Evolutionary conservation across 2,888 invertebrate species (phyloP).

Genomic region (Drosophila hamatofila): DNA sequence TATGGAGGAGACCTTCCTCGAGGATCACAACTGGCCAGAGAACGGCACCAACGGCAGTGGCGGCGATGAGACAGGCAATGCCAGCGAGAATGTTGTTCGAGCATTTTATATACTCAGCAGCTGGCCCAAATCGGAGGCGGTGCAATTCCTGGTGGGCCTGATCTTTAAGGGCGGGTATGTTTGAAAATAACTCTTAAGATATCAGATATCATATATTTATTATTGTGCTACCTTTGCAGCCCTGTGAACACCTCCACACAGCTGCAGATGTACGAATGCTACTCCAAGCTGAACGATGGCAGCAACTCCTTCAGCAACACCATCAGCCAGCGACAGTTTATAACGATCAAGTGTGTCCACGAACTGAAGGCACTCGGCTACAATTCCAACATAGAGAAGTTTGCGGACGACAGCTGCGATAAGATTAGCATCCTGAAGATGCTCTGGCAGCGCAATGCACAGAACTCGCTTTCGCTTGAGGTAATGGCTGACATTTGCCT

Average conservation of each 20-base stretch:
- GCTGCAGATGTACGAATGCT: conserved; percentile 84
- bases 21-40: conserved; percentile 76
- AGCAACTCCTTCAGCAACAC: conserved; percentile 78
- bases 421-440: conserved; percentile 84
- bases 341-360: conserved; percentile 84
- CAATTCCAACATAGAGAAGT: conserved; percentile 84
- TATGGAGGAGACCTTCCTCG: conserved; percentile 84
- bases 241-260: conserved; percentile 82
- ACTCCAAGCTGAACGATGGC: conserved; percentile 83
- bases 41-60: conserved; percentile 25
- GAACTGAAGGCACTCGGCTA: conserved; percentile 84
- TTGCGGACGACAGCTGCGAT: conserved; percentile 83
- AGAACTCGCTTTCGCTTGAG: conserved; percentile 81
- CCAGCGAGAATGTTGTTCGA: conserved; percentile 82
- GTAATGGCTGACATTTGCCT: conserved; percentile 84
- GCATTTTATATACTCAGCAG: conserved; percentile 84
- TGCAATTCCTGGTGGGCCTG: conserved; percentile 81
- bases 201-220: not conserved
- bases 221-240: conserved; percentile 37
- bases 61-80: conserved; percentile 54
- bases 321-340: conserved; percentile 82
- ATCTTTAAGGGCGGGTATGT: conserved; percentile 84
- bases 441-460: conserved; percentile 83
- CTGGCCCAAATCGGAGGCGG: conserved; percentile 83
- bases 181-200: not conserved